Conservation (phyloP, 2,888 invertebrate species). For the Candidula unifasciata region DNA sequence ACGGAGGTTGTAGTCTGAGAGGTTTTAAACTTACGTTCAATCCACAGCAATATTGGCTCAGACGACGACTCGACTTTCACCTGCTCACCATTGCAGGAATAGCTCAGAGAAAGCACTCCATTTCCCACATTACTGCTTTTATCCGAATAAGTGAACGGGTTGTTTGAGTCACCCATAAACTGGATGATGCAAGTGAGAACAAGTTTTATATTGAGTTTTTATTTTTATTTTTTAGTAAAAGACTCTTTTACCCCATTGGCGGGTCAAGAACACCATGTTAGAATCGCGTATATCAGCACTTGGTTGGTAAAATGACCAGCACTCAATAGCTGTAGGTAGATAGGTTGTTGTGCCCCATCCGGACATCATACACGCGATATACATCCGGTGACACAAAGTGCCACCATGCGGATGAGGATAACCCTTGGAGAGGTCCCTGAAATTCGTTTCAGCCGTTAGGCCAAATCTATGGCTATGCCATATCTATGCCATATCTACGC, state of each 20-base stretch:
- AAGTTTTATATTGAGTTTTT: not conserved
- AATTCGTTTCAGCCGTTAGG: too few species aligned
- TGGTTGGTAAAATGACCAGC: too few species aligned
- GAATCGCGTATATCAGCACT: too few species aligned
- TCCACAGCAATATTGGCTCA: slow-evolving; percentile 58
- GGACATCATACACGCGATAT: too few species aligned
- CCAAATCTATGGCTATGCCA: too few species aligned
- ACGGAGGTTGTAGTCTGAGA: not conserved
- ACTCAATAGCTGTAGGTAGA: too few species aligned
- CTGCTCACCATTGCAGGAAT: slow-evolving; percentile 55
- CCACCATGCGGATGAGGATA: too few species aligned
- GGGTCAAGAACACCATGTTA: not conserved
- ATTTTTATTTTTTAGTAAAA: too few species aligned
- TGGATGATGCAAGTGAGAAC: slow-evolving; percentile 17
- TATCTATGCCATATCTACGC: too few species aligned
- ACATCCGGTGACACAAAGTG: too few species aligned
- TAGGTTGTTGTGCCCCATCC: too few species aligned
- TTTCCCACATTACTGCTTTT: slow-evolving; percentile 56
- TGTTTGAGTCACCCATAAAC: slow-evolving; percentile 58
- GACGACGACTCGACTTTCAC: slow-evolving; percentile 47
- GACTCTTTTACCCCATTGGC: not conserved
- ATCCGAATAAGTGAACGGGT: slow-evolving; percentile 57
- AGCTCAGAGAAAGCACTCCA: slow-evolving; percentile 61
- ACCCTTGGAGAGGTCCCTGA: too few species aligned
- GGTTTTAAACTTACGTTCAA: slow-evolving; percentile 53